Conservation (phyloP, 2,113 vertebrate species). For the Potamarius usumacintae region DNA sequence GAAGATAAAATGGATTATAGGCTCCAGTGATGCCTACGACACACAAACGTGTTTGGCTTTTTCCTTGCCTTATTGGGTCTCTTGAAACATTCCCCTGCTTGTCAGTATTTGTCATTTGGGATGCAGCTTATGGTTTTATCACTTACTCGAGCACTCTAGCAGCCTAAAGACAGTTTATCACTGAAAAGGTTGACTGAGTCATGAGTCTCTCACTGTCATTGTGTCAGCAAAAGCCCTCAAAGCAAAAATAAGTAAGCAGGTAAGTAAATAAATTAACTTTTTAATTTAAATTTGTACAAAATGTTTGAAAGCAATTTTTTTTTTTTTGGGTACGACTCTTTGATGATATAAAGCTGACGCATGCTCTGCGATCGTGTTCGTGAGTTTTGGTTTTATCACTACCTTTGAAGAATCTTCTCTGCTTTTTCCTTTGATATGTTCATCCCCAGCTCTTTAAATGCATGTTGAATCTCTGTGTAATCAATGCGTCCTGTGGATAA, state of each 20-base stretch:
- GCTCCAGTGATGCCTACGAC: neutral
- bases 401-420: constrained; percentile 89
- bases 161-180: neutral
- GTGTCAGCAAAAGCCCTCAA: neutral
- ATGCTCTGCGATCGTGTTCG: neutral
- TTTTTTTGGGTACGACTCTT: too few species aligned
- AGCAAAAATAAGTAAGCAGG: neutral
- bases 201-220: neutral
- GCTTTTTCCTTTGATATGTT: constrained; percentile 82
- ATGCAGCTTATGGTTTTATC: constrained; percentile 7
- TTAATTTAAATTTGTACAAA: neutral
- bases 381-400: neutral
- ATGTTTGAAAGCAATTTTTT: neutral
- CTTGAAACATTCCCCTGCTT: neutral
- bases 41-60: neutral
- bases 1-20: neutral
- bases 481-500: constrained; percentile 83
- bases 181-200: neutral
- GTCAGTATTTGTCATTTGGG: neutral
- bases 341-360: neutral
- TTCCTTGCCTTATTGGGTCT: neutral
- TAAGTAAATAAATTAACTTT: neutral
- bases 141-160: neutral
- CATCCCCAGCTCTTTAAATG: constrained; percentile 84
- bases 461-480: constrained; percentile 84